These are phyloP conservation scores for Brenthis daphne DNA, from an alignment of 2,888 invertebrate genomes.

Conservation along the genomic window DNA sequence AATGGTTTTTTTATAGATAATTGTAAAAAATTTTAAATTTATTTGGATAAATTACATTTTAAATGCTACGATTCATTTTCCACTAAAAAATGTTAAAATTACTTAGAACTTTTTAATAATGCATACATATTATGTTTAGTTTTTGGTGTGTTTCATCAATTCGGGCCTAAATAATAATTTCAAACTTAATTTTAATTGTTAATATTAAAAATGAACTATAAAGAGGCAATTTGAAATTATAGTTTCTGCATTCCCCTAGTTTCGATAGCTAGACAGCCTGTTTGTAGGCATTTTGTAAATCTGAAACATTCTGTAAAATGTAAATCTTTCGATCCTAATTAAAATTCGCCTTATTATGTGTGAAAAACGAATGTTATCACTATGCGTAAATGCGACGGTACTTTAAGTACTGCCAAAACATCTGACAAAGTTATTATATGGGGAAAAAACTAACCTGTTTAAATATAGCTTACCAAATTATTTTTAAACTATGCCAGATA, in stretches of 20 bases:
- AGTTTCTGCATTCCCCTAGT: slow-evolving; percentile 31
- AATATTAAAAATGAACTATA: not conserved
- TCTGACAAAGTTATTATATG: slow-evolving; percentile 2
- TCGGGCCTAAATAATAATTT: slow-evolving; percentile 18
- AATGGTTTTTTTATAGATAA: no score
- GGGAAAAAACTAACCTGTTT: not conserved
- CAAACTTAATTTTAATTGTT: not conserved
- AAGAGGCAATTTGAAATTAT: slow-evolving; percentile 6
- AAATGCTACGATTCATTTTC: not conserved
- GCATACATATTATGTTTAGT: not conserved
- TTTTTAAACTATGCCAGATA: slow-evolving; percentile 19
- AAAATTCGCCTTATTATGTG: slow-evolving; percentile 35
- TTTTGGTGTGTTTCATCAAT: not conserved
- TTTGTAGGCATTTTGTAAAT: slow-evolving; percentile 24
- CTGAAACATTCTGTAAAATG: slow-evolving; percentile 8
- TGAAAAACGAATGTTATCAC: slow-evolving; percentile 15
- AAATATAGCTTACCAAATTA: not conserved
- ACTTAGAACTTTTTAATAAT: not conserved
- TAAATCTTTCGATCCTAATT: slow-evolving; percentile 23
- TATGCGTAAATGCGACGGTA: not conserved
- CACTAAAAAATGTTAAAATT: not conserved
- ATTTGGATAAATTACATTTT: no score
- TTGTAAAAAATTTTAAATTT: no score
- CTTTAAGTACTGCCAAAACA: slow-evolving; percentile 3
- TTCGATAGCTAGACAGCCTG: slow-evolving; percentile 29